Evolutionary conservation across 1,140 invertebrate genomes (phyloP).

Genomic region (Akabosia matsudoensis): DNA sequence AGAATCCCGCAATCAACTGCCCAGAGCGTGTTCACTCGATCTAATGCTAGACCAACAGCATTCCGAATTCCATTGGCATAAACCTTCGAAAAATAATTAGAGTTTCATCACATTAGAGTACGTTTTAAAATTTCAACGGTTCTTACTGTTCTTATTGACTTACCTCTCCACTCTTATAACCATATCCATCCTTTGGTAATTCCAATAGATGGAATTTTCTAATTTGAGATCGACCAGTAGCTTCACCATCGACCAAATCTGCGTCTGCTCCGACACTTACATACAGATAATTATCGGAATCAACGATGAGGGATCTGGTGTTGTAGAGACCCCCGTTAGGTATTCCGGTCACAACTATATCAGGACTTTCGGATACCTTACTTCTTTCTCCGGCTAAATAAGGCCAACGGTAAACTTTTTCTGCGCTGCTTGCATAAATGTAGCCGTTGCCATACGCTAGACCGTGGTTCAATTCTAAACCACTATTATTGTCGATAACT

Average conservation of each 20-base stretch:
- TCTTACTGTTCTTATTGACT: neutral
- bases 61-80: conserved; percentile 36
- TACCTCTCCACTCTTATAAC: neutral
- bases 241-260: conserved; percentile 24
- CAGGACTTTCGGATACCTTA: neutral
- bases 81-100: conserved; percentile 10
- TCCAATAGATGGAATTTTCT: conserved; percentile 7
- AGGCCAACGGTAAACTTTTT: conserved; percentile 23
- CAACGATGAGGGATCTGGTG: conserved; percentile 26
- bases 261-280: conserved; percentile 23
- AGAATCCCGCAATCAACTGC: conserved; percentile 31
- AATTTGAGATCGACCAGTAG: conserved; percentile 18
- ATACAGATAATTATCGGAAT: neutral
- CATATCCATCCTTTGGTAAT: neutral
- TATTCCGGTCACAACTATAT: conserved; percentile 13
- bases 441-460: conserved; percentile 11
- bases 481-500: neutral
- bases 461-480: conserved; percentile 1
- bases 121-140: neutral
- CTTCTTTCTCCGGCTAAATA: conserved; percentile 17
- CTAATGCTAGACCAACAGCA: conserved; percentile 31
- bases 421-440: conserved; percentile 16
- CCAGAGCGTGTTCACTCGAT: conserved; percentile 28
- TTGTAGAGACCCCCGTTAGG: conserved; percentile 12
- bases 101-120: neutral